Percentiles rank a stretch among this genome's conserved stretches.
phyloP scores from a whole-genome alignment of 2,888 invertebrate genomes.

The Andrena camellia region DNA sequence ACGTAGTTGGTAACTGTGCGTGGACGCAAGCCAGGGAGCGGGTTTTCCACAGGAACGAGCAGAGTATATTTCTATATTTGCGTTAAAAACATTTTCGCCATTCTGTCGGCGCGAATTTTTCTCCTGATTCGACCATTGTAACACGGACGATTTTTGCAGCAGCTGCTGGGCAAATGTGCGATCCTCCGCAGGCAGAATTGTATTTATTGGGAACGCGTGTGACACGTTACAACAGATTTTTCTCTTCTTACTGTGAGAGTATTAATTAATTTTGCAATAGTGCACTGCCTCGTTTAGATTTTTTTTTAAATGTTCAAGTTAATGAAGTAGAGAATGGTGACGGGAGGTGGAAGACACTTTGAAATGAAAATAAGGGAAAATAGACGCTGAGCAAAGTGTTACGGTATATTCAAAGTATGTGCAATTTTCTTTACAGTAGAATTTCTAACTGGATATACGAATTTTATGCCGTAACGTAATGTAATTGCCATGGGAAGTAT shows the following conservation, averaged over 20 bases:
- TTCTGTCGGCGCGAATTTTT: constrained; percentile 17
- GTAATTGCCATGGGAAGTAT: no score
- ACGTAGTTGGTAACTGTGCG: background rate
- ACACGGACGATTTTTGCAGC: background rate
- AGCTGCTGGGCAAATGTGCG: background rate
- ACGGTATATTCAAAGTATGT: background rate
- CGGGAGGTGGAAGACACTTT: no score
- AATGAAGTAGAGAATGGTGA: no score
- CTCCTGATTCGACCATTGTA: background rate
- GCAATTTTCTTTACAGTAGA: background rate
- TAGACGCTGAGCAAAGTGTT: background rate
- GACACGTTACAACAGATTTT: background rate
- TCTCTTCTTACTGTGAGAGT: no score
- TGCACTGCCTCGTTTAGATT: no score
- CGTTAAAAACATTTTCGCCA: constrained; percentile 21
- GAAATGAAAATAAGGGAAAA: no score
- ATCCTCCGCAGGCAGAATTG: background rate
- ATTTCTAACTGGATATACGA: background rate
- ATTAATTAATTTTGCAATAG: no score
- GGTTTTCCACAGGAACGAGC: constrained; percentile 14
- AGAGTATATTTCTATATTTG: background rate
- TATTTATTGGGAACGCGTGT: background rate
- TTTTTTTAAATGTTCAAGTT: no score
- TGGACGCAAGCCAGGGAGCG: background rate
- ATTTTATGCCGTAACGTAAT: no score